Conservation (phyloP, 2,113 vertebrate genomes). For the Mesocricetus auratus region DNA sequence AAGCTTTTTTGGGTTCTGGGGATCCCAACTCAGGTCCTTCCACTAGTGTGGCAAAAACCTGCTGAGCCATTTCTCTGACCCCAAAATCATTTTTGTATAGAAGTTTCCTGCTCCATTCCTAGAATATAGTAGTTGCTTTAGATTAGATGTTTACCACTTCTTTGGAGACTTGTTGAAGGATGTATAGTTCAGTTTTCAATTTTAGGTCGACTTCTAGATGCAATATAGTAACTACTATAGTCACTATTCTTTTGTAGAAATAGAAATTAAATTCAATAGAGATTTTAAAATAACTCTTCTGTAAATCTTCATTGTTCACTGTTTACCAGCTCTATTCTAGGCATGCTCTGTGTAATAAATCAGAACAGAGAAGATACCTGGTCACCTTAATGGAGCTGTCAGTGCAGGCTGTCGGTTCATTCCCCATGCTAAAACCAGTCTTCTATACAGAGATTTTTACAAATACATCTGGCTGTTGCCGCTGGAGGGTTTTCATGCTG, state of each 20-base stretch:
- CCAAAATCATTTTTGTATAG: no score
- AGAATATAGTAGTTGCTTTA: neutral
- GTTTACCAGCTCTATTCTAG: neutral
- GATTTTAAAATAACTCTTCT: neutral
- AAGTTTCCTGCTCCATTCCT: neutral
- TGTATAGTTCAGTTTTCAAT: slow-evolving; percentile 29
- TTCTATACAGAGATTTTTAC: neutral
- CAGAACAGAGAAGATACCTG: slow-evolving; percentile 3
- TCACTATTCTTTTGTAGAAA: slow-evolving; percentile 31
- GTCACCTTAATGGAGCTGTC: neutral
- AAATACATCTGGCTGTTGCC: neutral
- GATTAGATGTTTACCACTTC: neutral
- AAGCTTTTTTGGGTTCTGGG: neutral
- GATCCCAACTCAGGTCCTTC: neutral
- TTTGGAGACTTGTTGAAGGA: neutral
- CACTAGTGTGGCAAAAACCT: neutral
- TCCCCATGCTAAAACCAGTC: neutral
- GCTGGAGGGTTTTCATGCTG: neutral
- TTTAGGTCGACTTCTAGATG: neutral
- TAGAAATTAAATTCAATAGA: slow-evolving; percentile 27
- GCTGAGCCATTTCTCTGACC: neutral
- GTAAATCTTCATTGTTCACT: neutral
- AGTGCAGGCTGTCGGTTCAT: neutral
- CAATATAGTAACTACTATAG: neutral
- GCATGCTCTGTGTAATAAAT: neutral